phyloP scores from a whole-genome alignment of 2,113 vertebrate species.

The Oncorhynchus gorbuscha region DNA sequence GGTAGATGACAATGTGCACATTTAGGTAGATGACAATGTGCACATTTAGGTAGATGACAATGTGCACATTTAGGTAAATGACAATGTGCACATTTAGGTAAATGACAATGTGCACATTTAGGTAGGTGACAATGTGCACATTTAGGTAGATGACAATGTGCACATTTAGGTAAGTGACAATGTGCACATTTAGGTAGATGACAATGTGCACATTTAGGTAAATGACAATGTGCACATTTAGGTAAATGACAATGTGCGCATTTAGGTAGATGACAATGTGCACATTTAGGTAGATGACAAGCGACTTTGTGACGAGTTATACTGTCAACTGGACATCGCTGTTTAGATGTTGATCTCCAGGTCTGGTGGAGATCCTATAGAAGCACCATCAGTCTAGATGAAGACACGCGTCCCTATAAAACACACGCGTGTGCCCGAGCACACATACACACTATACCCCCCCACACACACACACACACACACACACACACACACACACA shows the following conservation, averaged over 20 bases:
- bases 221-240: not conserved
- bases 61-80: not conserved
- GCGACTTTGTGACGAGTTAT: not conserved
- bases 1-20: not conserved
- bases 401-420: slow-evolving; percentile 79
- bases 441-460: not conserved
- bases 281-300: slow-evolving; percentile 3
- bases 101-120: not conserved
- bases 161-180: not conserved
- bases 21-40: not conserved
- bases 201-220: not conserved
- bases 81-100: slow-evolving; percentile 3
- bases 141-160: not conserved
- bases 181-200: slow-evolving; percentile 3
- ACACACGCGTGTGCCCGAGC: not conserved
- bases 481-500: too few relatives aligned
- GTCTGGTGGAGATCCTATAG: slow-evolving; percentile 96
- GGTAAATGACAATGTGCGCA: not conserved
- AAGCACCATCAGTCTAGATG: slow-evolving; percentile 93
- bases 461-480: too few relatives aligned
- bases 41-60: not conserved
- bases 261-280: not conserved
- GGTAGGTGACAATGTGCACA: not conserved
- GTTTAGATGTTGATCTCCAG: slow-evolving; percentile 60
- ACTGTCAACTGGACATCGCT: not conserved